Conservation (phyloP, 2,888 invertebrate species). For the Scaptomyza flava region DNA sequence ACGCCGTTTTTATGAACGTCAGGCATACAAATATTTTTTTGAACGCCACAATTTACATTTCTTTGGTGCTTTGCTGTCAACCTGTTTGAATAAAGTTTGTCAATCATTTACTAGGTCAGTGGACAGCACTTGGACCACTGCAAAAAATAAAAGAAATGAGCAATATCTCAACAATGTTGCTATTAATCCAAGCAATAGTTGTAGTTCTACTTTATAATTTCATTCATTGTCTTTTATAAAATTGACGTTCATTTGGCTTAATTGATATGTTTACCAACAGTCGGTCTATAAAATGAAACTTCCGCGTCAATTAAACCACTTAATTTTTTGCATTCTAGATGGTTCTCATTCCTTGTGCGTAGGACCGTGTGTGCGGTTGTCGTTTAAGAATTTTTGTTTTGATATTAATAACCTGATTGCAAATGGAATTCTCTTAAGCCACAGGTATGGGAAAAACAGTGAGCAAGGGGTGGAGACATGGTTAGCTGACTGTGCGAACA, state of each 20-base stretch:
- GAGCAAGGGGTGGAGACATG: slow-evolving; percentile 2
- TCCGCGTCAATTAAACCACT: slow-evolving; percentile 47
- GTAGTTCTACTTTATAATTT: slow-evolving; percentile 18
- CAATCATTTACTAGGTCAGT: slow-evolving; percentile 63
- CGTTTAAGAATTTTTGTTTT: slow-evolving; percentile 55
- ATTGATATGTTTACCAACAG: slow-evolving; percentile 39
- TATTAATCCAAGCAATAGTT: slow-evolving; percentile 3
- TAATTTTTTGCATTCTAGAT: slow-evolving; percentile 22
- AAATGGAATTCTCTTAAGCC: slow-evolving; percentile 36
- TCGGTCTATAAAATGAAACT: slow-evolving; percentile 26
- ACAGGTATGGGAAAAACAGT: neutral
- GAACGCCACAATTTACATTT: slow-evolving; percentile 16
- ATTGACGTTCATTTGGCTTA: slow-evolving; percentile 22
- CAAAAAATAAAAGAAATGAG: slow-evolving; percentile 39
- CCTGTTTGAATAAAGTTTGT: slow-evolving; percentile 46
- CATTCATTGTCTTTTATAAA: neutral
- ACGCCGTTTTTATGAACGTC: neutral
- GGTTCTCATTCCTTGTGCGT: slow-evolving; percentile 65
- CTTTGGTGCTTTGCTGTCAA: slow-evolving; percentile 32
- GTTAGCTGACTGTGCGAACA: slow-evolving; percentile 20
- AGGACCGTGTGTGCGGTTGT: slow-evolving; percentile 36
- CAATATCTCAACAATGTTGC: slow-evolving; percentile 8
- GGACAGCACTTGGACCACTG: slow-evolving; percentile 39
- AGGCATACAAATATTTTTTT: slow-evolving; percentile 6
- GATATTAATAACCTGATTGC: slow-evolving; percentile 66